These are phyloP conservation scores for Picus viridis DNA, from an alignment of 2,797 vertebrate species.

Conservation along the genomic window DNA sequence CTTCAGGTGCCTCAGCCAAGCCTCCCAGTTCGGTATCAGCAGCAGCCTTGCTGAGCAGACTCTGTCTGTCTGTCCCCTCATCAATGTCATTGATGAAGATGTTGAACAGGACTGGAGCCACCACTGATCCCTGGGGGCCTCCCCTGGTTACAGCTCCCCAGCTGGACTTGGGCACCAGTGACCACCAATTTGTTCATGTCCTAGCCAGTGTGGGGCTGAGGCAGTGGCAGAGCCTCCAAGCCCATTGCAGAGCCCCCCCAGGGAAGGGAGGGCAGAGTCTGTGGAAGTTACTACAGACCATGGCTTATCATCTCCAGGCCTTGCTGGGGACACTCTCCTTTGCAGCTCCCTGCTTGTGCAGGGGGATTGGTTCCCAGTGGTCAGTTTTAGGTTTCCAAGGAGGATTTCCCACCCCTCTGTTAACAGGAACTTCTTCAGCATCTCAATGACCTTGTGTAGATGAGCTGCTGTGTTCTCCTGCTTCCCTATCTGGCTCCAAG, in stretches of 20 bases:
- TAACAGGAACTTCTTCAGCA: conserved; percentile 18
- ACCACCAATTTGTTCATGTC: not conserved
- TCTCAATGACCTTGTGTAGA: not conserved
- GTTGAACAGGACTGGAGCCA: too few species aligned
- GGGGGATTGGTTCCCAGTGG: conserved; percentile 23
- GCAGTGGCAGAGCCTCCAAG: not conserved
- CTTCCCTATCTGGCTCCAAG: not conserved
- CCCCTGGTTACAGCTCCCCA: too few species aligned
- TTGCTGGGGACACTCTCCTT: not conserved
- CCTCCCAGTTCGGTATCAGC: too few species aligned
- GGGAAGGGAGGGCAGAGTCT: not conserved
- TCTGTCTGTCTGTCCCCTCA: too few species aligned
- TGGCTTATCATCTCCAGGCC: not conserved
- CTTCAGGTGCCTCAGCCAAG: too few species aligned
- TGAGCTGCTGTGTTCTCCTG: not conserved
- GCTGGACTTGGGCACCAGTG: too few species aligned
- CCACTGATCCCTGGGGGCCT: too few species aligned
- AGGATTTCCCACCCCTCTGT: conserved; percentile 35
- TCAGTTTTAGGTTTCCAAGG: not conserved
- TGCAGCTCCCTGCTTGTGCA: conserved; percentile 16
- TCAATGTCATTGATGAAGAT: too few species aligned
- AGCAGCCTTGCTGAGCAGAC: too few species aligned
- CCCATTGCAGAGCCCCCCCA: not conserved
- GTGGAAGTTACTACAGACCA: not conserved
- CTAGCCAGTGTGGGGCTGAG: fast-evolving